Evolutionary conservation across 2,113 vertebrate genomes (phyloP).

Genomic region (Sebastes schlegelii): DNA sequence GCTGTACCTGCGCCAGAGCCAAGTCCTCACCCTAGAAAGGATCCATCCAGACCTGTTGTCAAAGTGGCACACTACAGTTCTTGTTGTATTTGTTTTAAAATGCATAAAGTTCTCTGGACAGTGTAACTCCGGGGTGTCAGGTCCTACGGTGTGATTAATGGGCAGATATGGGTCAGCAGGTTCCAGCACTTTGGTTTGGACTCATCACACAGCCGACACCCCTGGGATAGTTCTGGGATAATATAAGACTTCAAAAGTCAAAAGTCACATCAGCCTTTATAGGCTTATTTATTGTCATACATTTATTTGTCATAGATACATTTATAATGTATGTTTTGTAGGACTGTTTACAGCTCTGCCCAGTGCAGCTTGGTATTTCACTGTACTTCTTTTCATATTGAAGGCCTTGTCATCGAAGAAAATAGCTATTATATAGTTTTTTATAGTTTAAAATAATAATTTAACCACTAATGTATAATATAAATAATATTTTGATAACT

Average conservation of each 20-base stretch:
- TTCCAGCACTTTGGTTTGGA: not conserved
- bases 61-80: constrained; percentile 43
- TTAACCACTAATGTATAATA: constrained; percentile 3
- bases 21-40: constrained; percentile 40
- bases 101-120: constrained; percentile 41
- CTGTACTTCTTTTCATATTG: constrained; percentile 1
- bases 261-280: constrained; percentile 18
- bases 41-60: not conserved
- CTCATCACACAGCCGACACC: not conserved
- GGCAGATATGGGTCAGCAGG: not conserved
- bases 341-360: constrained; percentile 27
- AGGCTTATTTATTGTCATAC: constrained; percentile 26
- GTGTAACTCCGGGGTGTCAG: not conserved
- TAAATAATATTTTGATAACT: constrained; percentile 29
- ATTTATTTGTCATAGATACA: not conserved
- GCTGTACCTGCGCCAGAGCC: constrained; percentile 87
- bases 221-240: not conserved
- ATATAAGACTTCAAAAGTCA: constrained; percentile 9
- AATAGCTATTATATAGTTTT: constrained; percentile 66
- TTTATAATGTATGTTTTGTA: not conserved
- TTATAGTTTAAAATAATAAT: not conserved
- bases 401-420: constrained; percentile 24
- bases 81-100: constrained; percentile 80
- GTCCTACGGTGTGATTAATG: not conserved
- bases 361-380: not conserved